Percentiles rank a stretch among this genome's conserved stretches.
Conservation (phyloP, 1,140 invertebrate species). For the Drosophila miranda region DNA sequence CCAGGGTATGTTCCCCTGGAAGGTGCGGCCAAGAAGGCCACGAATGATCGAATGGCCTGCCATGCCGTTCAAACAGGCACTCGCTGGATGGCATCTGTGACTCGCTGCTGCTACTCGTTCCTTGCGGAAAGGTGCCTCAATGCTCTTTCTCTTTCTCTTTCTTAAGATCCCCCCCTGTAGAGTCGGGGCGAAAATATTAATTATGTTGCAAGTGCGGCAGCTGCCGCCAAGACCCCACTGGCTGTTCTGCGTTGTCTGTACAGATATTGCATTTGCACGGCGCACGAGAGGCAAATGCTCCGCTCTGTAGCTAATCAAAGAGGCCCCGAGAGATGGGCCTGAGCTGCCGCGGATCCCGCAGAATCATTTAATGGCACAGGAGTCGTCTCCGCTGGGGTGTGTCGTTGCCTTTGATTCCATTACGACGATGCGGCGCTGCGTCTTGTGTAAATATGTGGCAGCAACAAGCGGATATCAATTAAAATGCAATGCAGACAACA, state of each 20-base stretch:
- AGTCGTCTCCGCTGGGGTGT: background rate
- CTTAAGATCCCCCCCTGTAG: background rate
- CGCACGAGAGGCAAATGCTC: no score
- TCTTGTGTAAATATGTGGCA: conserved; percentile 68
- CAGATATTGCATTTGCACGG: conserved; percentile 13
- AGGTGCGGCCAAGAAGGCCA: conserved; percentile 14
- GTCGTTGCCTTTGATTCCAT: conserved; percentile 8
- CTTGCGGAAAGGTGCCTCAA: no score
- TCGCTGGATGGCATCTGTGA: no score
- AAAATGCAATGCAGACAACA: conserved; percentile 61
- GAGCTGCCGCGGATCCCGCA: background rate
- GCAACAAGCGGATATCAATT: conserved; percentile 64
- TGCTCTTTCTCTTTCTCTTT: conserved; percentile 1
- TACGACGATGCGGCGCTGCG: conserved; percentile 10
- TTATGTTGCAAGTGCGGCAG: conserved; percentile 45
- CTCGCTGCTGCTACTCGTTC: no score
- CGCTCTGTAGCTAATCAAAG: no score
- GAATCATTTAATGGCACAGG: background rate
- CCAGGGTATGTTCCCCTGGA: background rate
- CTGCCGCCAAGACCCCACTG: background rate
- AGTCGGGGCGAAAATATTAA: conserved; percentile 31
- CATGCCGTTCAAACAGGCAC: no score
- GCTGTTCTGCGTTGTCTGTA: background rate
- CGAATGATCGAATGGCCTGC: no score
- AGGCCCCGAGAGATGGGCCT: background rate